phyloP scores from a whole-genome alignment of 1,140 invertebrate species.

The Pseudomyrmex concolor region DNA sequence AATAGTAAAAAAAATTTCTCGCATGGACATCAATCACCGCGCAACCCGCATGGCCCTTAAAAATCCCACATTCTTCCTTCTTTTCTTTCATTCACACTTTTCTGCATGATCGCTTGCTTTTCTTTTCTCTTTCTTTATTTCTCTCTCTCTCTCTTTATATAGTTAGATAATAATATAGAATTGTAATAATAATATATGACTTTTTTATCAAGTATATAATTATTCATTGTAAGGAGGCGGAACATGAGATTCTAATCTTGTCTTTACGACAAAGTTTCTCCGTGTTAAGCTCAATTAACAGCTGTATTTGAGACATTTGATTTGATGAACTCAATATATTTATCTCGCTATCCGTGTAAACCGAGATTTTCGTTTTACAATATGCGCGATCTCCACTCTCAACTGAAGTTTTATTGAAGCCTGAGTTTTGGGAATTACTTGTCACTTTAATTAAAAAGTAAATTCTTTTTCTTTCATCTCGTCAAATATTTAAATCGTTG shows the following conservation, averaged over 20 bases:
- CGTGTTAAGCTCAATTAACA: slow-evolving; percentile 64
- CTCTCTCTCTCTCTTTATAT: neutral
- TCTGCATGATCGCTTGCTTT: too few relatives aligned
- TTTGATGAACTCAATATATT: slow-evolving; percentile 57
- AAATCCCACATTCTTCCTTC: slow-evolving; percentile 27
- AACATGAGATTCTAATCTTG: slow-evolving; percentile 53
- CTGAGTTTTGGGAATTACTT: slow-evolving; percentile 38
- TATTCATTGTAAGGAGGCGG: slow-evolving; percentile 48
- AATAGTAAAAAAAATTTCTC: slow-evolving; percentile 59
- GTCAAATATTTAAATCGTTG: slow-evolving; percentile 1
- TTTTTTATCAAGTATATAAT: slow-evolving; percentile 42
- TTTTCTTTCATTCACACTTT: neutral
- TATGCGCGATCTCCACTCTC: slow-evolving; percentile 57
- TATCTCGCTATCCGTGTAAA: slow-evolving; percentile 35
- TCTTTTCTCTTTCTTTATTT: slow-evolving; percentile 10
- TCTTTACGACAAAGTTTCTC: slow-evolving; percentile 59
- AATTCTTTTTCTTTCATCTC: neutral
- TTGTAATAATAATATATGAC: slow-evolving; percentile 50
- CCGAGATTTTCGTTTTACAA: slow-evolving; percentile 40
- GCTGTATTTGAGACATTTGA: slow-evolving; percentile 59
- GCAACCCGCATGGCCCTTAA: slow-evolving; percentile 76
- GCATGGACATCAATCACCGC: slow-evolving; percentile 76
- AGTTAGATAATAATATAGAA: slow-evolving; percentile 54
- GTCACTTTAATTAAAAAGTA: neutral
- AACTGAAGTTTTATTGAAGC: slow-evolving; percentile 14